Base-by-base conservation (phyloP, 92 coral and sea anemone species). In the Epizoanthus rinbou region DNA sequence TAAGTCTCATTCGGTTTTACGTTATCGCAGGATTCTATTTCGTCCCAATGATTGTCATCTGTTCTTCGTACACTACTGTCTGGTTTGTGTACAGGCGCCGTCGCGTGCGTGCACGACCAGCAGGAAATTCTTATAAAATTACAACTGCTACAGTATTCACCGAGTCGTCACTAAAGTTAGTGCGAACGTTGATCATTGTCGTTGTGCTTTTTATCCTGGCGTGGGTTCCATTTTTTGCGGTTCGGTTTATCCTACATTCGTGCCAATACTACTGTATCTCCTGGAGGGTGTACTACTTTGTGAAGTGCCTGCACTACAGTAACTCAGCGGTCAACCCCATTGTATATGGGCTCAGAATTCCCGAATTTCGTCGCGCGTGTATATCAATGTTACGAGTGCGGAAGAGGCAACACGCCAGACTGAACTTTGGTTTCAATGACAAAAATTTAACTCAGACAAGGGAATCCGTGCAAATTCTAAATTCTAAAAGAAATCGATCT, bases 261-360 rank as follows among this genome's bases (percentile, higher is more conserved):
- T 87, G 87, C 62, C 52, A 4, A 8, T 17, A 50, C 17, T 90
- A 80, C 62, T 90, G 89, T 62, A 39, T 90, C 35, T 85, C 93
- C 1, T 90, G 87, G 93, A 76, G 91, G 13, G 16, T 90, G 22
- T 90, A 84, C 69, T 90, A 71, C 84, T 80, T 90, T 31, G 87
- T 90, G 19, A 90, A 90, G 69, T 73, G 85, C 37, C 64, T 90
- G 45, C 93, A 90, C 69, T 90, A 87, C 31, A 84, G 93, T 21
- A 90, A 87, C 80, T 87, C 92, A 6, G 92, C 87, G 9, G 80
- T 86, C 14, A 89, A 89, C 75, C 90, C 92, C 31, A 57, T 89
- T 4, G 78, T 90, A 8, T 90, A 90, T 64, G 91, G 93, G 9
- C 58, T 90, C n/a, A 69, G 93, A 50, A 90, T 90, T 24, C 93